Evolutionary conservation across 1,140 invertebrate genomes (phyloP).

Genomic region (Papilio machaon): DNA sequence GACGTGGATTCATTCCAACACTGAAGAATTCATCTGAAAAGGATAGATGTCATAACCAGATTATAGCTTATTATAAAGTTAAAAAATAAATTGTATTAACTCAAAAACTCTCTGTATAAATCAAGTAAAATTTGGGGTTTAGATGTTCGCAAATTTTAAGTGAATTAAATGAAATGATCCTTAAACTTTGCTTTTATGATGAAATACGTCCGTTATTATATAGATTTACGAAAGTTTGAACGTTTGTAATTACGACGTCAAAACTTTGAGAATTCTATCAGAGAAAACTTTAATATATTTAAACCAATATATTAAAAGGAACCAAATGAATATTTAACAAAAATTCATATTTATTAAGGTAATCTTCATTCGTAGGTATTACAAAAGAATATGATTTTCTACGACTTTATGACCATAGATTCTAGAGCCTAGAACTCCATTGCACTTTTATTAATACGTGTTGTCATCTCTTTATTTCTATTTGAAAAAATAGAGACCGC

Average conservation of each 20-base stretch:
- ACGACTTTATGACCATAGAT: too few species aligned
- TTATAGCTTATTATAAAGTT: neutral
- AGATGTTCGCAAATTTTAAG: neutral
- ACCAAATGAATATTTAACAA: neutral
- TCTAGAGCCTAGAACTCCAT: too few species aligned
- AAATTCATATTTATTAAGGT: too few species aligned
- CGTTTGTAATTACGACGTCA: neutral
- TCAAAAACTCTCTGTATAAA: neutral
- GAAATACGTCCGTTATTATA: neutral
- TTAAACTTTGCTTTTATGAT: conserved; percentile 20
- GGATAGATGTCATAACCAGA: neutral
- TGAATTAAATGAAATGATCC: neutral
- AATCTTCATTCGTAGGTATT: too few species aligned
- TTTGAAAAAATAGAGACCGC: too few species aligned
- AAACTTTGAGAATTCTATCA: neutral
- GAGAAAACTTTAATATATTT: neutral
- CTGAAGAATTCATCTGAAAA: conserved; percentile 54
- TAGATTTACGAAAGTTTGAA: conserved; percentile 3
- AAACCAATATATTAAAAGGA: neutral
- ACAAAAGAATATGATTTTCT: too few species aligned
- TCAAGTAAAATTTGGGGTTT: neutral
- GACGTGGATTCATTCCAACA: conserved; percentile 64
- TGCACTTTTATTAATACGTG: too few species aligned
- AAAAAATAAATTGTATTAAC: neutral
- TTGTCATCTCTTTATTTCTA: too few species aligned